Conservation (phyloP, 2,888 invertebrate species). For the Tupiocoris notatus region DNA sequence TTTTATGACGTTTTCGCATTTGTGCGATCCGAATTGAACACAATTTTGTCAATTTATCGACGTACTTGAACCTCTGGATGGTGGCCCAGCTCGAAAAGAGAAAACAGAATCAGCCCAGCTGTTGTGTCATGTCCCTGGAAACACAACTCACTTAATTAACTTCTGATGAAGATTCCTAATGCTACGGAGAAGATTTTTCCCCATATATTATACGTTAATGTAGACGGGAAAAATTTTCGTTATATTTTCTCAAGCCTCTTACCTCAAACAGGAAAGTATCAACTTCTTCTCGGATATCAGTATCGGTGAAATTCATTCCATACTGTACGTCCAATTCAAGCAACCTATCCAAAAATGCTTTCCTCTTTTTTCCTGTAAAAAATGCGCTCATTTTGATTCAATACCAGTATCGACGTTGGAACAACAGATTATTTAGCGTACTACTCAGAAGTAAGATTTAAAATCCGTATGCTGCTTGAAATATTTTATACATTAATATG, state of each 20-base stretch:
- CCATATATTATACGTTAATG: background rate
- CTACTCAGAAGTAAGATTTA: too few relatives aligned
- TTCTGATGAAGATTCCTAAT: background rate
- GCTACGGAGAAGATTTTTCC: background rate
- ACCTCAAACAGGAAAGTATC: constrained; percentile 61
- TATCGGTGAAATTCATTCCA: background rate
- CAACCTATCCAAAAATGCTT: constrained; percentile 28
- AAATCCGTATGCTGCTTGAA: too few relatives aligned
- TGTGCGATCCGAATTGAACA: too few relatives aligned
- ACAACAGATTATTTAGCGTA: too few relatives aligned
- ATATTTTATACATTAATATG: too few relatives aligned
- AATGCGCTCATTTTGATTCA: too few relatives aligned
- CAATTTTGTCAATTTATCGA: too few relatives aligned
- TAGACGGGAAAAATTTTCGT: background rate
- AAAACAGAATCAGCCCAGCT: constrained; percentile 46
- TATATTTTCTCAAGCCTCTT: background rate
- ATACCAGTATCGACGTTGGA: too few relatives aligned
- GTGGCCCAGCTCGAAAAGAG: constrained; percentile 46
- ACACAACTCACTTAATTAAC: too few relatives aligned
- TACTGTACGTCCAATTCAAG: background rate
- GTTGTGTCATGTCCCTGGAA: constrained; percentile 50
- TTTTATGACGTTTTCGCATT: too few relatives aligned
- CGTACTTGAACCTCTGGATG: constrained; percentile 48
- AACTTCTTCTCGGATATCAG: constrained; percentile 58
- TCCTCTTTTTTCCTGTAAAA: background rate